Conservation (phyloP, 2,113 vertebrate genomes). For the Ceyx melanurus region DNA sequence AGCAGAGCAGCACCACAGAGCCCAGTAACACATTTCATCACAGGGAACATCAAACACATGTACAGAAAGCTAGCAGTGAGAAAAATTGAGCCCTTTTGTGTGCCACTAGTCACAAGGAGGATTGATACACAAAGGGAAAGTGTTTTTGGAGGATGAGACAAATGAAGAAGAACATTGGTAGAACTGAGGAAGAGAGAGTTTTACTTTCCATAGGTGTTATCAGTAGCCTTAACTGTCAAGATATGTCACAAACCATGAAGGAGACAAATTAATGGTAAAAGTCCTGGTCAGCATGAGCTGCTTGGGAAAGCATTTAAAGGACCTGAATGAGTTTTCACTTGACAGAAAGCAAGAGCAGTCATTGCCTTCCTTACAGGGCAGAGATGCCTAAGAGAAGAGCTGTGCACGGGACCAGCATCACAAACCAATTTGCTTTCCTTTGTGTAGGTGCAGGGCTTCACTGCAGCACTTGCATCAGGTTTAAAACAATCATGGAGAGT, state of each 20-base stretch:
- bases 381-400: background rate
- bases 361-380: background rate
- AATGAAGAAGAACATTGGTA: background rate
- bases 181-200: background rate
- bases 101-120: background rate
- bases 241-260: background rate
- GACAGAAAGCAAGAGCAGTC: background rate
- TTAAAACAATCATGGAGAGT: background rate
- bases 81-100: background rate
- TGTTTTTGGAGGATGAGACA: background rate
- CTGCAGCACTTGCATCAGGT: background rate
- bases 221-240: background rate
- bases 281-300: background rate
- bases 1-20: background rate
- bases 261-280: background rate
- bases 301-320: background rate
- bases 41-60: background rate
- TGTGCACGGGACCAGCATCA: background rate
- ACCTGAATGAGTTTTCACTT: background rate
- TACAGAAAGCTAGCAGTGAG: background rate
- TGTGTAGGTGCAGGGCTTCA: rapidly evolving
- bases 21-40: background rate
- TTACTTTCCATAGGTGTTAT: background rate
- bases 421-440: background rate
- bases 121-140: background rate